phyloP scores from a whole-genome alignment of 2,797 vertebrate species.

The Anas capensis region DNA sequence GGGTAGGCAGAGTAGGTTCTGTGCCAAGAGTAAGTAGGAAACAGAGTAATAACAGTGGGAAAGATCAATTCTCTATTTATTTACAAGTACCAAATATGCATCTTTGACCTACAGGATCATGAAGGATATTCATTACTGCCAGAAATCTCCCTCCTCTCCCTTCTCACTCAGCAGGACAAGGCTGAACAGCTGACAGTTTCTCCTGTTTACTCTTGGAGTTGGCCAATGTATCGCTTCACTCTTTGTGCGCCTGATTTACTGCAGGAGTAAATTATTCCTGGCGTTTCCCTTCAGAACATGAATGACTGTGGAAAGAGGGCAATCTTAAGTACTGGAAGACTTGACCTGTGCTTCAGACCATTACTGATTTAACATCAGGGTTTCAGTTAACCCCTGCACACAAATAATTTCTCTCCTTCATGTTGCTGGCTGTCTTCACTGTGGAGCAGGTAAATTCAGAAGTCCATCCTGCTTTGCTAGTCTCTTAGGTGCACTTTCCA shows the following conservation, averaged over 20 bases:
- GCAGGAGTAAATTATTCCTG: background rate
- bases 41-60: conserved; percentile 4
- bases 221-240: background rate
- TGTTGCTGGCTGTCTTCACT: background rate
- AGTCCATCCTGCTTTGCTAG: background rate
- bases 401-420: background rate
- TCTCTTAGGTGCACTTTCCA: background rate
- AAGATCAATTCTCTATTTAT: conserved; percentile 13
- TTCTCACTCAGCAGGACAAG: conserved; percentile 5
- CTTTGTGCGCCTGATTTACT: conserved; percentile 18
- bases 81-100: conserved; percentile 5
- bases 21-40: conserved; percentile 17
- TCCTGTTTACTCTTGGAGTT: conserved; percentile 2
- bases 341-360: background rate
- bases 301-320: background rate
- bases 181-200: conserved; percentile 33
- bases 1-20: conserved; percentile 90
- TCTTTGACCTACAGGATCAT: conserved; percentile 28
- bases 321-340: background rate
- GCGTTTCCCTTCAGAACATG: background rate
- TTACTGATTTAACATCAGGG: background rate
- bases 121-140: conserved; percentile 32
- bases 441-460: background rate
- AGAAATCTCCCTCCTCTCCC: conserved; percentile 25
- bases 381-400: background rate